Base-by-base conservation (phyloP, 2,797 vertebrate species). In the Heteromormyrus szaboi region DNA sequence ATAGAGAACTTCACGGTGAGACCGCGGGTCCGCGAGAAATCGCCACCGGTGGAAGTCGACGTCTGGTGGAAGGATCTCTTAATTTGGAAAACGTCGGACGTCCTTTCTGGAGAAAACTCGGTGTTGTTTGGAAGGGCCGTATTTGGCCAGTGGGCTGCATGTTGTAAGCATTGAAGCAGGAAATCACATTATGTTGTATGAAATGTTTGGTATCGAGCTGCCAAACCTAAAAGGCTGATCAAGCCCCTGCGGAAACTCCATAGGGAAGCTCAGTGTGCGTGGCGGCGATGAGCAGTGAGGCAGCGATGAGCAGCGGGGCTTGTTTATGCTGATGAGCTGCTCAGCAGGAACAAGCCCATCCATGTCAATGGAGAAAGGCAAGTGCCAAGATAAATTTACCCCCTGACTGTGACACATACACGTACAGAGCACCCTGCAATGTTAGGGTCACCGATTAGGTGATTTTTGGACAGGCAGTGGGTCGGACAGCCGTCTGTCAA, bases 401-500 rank as follows among this genome's bases (percentile, higher is more conserved):
- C 62, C 68, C 68, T 76, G 33, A 76, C 68, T 76, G 37, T 37
- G 41, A 83, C 44, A 83, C 8, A 50, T 44, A 83, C 41, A 22
- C 44, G 1, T 41, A 25, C 44, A 22, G 44, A 46, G 79, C 37
- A 50, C 41, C 41, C 37, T 50, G 41, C 6, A 25, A 83, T 25
- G 79, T 83, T 50, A 22, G 79, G 79, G 79, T 37, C 33, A 46
- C 37, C 22, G 8, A 25, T 25, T 11, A 8, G 22, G 9, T 83
- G 41, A 62, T 48, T 11, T 48, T 12, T 0, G 1, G 88, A 25
- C 51, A 0, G 0, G 2, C n/a, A 53, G 50, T 53, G 22, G 85
- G 51, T 48, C 54, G 22, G 62, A n/a, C 48, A 7, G 29, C n/a
- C 72, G 12, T 65, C 2, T 46, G 89, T 90, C 65, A 90, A 59